A percentile compares a stretch with the other conserved stretches of the same genome.
Conservation (phyloP, 2,797 vertebrate species). For the Notolabrus celidotus region DNA sequence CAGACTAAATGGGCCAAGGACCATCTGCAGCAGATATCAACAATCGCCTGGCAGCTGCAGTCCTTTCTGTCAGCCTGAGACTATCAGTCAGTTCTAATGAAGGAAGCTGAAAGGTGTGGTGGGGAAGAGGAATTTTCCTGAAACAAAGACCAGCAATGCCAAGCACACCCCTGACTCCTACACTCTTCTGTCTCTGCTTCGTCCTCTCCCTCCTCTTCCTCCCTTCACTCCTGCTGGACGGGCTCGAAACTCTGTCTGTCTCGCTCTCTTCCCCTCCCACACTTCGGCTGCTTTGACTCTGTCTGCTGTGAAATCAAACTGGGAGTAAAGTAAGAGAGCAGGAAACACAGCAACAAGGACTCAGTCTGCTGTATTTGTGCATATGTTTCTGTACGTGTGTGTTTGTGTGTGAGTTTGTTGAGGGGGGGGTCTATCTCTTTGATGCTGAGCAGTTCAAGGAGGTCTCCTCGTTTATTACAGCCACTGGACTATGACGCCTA, state of each 20-base stretch:
- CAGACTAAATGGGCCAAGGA: slow-evolving; percentile 49
- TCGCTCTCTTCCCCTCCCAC: slow-evolving; percentile 44
- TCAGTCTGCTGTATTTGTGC: not conserved
- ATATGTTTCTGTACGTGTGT: slow-evolving; percentile 5
- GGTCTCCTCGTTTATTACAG: slow-evolving; percentile 73
- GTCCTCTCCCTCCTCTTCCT: slow-evolving; percentile 55
- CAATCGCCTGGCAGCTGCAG: slow-evolving; percentile 21
- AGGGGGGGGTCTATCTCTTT: slow-evolving; percentile 51
- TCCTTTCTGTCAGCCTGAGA: slow-evolving; percentile 56
- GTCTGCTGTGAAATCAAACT: slow-evolving; percentile 30
- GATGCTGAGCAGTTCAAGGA: slow-evolving; percentile 56
- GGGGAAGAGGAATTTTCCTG: slow-evolving; percentile 76
- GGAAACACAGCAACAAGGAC: slow-evolving; percentile 16
- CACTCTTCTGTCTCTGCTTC: slow-evolving; percentile 60
- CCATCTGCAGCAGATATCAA: slow-evolving; percentile 20
- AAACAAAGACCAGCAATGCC: slow-evolving; percentile 57
- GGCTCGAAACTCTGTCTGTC: slow-evolving; percentile 17
- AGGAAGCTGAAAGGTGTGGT: slow-evolving; percentile 55
- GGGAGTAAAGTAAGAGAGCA: slow-evolving; percentile 22
- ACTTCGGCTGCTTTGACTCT: slow-evolving; percentile 27
- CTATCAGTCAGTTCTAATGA: slow-evolving; percentile 72
- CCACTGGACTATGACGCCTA: slow-evolving; percentile 80
- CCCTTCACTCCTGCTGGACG: slow-evolving; percentile 68
- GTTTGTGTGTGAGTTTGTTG: slow-evolving; percentile 25
- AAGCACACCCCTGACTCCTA: slow-evolving; percentile 31